phyloP scores from a whole-genome alignment of 2,888 invertebrate species.

The Yponomeuta cagnagella region DNA sequence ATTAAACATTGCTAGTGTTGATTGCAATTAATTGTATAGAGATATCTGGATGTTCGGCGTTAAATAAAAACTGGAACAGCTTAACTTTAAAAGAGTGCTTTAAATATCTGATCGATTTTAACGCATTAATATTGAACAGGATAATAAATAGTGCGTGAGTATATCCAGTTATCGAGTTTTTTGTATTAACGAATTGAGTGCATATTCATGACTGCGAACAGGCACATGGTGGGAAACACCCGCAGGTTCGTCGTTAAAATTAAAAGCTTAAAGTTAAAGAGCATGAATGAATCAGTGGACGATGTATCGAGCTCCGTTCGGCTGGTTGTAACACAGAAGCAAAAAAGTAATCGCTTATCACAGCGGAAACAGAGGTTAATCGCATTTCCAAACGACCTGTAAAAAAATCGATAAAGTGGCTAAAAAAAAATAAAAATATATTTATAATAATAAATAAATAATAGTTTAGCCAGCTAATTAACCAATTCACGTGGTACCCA shows the following conservation, averaged over 20 bases:
- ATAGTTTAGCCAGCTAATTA: neutral
- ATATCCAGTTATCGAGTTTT: conserved; percentile 21
- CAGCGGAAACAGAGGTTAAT: conserved; percentile 1
- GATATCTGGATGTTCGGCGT: conserved; percentile 7
- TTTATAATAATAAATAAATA: no score
- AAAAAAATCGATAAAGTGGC: neutral
- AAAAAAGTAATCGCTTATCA: conserved; percentile 18
- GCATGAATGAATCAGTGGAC: neutral
- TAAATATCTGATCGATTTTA: conserved; percentile 18
- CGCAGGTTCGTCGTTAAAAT: conserved; percentile 35
- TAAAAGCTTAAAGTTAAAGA: conserved; percentile 27
- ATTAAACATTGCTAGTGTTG: conserved; percentile 11
- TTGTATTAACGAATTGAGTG: conserved; percentile 23
- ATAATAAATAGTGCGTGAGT: conserved; percentile 20
- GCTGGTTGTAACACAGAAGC: neutral
- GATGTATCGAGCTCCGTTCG: neutral
- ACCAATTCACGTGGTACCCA: neutral
- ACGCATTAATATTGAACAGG: conserved; percentile 12
- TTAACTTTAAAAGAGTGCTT: conserved; percentile 16
- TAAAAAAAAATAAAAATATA: neutral
- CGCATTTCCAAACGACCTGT: neutral
- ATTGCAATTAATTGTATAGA: conserved; percentile 17
- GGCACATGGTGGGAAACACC: conserved; percentile 35
- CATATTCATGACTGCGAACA: conserved; percentile 24
- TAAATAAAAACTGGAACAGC: conserved; percentile 16